Evolutionary conservation across 2,113 vertebrate species (phyloP).

Genomic region (Alethe diademata): DNA sequence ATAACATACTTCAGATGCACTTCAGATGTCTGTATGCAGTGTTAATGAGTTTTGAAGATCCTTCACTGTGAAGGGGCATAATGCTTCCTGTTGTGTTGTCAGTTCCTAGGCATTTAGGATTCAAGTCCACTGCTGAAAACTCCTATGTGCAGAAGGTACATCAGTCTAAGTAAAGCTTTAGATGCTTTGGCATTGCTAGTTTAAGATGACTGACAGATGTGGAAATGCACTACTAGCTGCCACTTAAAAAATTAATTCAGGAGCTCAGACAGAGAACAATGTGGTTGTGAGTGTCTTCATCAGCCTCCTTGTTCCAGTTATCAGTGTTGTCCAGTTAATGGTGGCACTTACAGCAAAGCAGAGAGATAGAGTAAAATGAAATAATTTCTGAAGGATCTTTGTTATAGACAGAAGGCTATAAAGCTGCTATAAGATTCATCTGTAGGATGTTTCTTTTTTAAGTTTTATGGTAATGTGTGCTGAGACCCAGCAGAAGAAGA

Average conservation of each 20-base stretch:
- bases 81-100: slow-evolving; percentile 50
- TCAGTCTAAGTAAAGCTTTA: neutral
- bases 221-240: neutral
- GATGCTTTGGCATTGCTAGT: neutral
- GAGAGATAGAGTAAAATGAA: neutral
- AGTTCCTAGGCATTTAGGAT: slow-evolving; percentile 24
- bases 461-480: neutral
- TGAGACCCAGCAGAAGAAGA: neutral
- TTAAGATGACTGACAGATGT: slow-evolving; percentile 29
- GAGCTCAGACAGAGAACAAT: neutral
- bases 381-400: neutral
- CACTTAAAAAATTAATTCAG: neutral
- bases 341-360: neutral
- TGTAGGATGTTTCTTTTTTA: neutral
- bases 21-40: slow-evolving; percentile 50
- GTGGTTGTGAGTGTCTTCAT: neutral
- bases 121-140: slow-evolving; percentile 1
- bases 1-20: slow-evolving; percentile 23
- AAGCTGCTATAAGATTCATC: neutral
- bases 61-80: slow-evolving; percentile 26
- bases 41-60: slow-evolving; percentile 60
- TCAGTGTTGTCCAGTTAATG: neutral
- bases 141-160: neutral
- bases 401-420: neutral
- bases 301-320: neutral